Percentiles rank a stretch among this genome's conserved stretches.
These are phyloP conservation scores for Geophilus truncorum DNA, from an alignment of 2,888 invertebrate genomes.

Conservation along the genomic window DNA sequence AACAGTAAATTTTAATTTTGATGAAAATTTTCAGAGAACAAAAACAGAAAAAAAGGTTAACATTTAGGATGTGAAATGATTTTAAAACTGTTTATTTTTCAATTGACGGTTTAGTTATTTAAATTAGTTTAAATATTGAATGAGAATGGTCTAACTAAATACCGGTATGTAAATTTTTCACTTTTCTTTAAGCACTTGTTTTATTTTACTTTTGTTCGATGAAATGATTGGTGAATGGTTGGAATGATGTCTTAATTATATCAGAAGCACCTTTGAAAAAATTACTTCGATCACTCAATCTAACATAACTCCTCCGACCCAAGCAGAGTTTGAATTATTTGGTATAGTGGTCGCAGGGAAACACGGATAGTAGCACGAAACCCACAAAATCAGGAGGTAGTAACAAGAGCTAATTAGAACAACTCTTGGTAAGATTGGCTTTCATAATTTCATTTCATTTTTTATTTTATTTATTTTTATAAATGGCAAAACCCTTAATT, in stretches of 20 bases:
- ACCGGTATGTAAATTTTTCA: not conserved
- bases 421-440: not conserved
- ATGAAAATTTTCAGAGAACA: slow-evolving; percentile 1
- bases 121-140: not conserved
- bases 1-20: not conserved
- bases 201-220: not conserved
- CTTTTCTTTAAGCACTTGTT: not conserved
- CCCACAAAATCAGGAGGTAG: not conserved
- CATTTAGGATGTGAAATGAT: not conserved
- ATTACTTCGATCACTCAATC: not conserved
- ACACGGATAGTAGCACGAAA: not conserved
- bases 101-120: not conserved
- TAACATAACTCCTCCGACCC: slow-evolving; percentile 21
- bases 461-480: not conserved
- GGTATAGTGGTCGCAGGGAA: slow-evolving; percentile 17
- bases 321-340: not conserved
- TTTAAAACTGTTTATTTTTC: not conserved
- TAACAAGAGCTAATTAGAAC: not conserved
- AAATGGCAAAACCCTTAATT: not conserved
- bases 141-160: not conserved
- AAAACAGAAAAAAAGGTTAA: not conserved
- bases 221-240: not conserved
- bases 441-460: not conserved
- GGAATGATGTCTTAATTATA: slow-evolving; percentile 13
- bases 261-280: not conserved